These are phyloP conservation scores for Temnopleurus reevesii DNA, from an alignment of 53 echinoderm and acorn worm genomes.

Conservation along the genomic window DNA sequence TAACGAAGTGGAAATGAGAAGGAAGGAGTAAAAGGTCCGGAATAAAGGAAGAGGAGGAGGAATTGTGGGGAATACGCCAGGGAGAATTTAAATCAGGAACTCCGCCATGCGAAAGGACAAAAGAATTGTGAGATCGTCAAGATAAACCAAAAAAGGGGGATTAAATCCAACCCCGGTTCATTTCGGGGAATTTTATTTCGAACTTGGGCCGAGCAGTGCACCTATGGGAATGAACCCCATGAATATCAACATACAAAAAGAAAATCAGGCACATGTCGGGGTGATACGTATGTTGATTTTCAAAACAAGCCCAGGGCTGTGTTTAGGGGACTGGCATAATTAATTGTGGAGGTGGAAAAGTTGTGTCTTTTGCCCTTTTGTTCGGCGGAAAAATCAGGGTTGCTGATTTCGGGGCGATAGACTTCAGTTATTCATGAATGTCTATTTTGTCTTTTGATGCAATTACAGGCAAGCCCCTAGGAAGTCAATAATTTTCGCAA, in stretches of 20 bases:
- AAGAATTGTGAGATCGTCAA: not conserved
- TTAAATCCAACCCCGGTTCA: not conserved
- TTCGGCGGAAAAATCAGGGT: not conserved
- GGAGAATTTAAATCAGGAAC: not conserved
- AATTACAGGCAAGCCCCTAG: not conserved
- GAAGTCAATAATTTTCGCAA: not conserved
- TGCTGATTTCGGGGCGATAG: conserved; percentile 6
- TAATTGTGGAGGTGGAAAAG: conserved; percentile 32
- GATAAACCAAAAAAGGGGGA: conserved; percentile 12
- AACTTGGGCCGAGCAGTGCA: not conserved
- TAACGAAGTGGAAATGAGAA: not conserved
- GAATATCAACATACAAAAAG: not conserved
- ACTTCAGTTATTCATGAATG: conserved; percentile 14
- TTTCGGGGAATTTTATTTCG: not conserved
- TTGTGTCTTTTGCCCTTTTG: conserved; percentile 7
- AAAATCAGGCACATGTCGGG: not conserved
- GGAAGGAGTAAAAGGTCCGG: not conserved
- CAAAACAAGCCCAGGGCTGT: conserved; percentile 28
- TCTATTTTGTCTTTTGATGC: not conserved
- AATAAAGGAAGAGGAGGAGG: not conserved
- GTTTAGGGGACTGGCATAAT: conserved; percentile 29
- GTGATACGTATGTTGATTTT: conserved; percentile 37
- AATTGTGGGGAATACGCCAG: not conserved
- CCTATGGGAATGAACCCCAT: not conserved
- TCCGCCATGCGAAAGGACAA: conserved; percentile 19